Conservation (phyloP, 2,113 vertebrate species). For the Aspidoscelis tigris region DNA sequence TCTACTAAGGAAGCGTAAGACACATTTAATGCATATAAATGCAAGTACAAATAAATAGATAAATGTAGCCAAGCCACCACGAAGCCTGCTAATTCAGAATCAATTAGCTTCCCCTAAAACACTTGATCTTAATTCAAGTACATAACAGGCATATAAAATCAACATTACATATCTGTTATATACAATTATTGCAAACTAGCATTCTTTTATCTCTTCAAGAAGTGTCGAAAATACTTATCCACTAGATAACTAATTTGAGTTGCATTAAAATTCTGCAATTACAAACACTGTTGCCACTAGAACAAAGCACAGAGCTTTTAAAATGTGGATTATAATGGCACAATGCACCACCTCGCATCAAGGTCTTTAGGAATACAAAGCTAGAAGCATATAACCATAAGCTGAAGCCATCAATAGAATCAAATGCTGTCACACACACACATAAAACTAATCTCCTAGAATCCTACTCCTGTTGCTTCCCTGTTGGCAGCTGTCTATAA, state of each 20-base stretch:
- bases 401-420: neutral
- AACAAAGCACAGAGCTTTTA: neutral
- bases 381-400: accelerated
- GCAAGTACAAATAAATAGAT: neutral
- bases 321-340: neutral
- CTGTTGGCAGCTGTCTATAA: neutral
- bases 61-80: neutral
- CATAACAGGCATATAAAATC: neutral
- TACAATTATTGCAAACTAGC: neutral
- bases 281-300: neutral
- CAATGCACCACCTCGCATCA: neutral
- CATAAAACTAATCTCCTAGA: neutral
- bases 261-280: neutral
- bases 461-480: neutral
- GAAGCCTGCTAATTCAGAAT: neutral
- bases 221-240: neutral
- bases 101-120: neutral
- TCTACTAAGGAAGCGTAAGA: neutral
- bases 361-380: conserved; percentile 27
- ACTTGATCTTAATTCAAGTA: neutral
- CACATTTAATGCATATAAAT: neutral
- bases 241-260: neutral
- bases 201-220: neutral
- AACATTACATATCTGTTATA: neutral
- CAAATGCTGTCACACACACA: neutral